Base-by-base conservation (phyloP, 2,888 invertebrate genomes). In the Drosophila atripex region DNA sequence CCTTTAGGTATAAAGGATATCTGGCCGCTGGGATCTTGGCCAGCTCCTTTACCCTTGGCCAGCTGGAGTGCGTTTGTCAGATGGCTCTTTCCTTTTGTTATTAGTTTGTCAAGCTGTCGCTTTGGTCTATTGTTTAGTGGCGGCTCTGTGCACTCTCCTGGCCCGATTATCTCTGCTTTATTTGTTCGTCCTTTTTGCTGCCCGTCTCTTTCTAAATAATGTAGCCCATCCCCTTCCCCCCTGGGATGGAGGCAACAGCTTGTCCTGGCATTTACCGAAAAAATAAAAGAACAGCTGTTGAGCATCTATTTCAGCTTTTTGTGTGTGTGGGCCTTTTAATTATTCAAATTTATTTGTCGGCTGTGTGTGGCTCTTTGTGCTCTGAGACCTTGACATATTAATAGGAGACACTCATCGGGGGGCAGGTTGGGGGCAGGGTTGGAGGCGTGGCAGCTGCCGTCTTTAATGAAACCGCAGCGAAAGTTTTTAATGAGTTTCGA, bases 401-500 rank as follows among this genome's bases (percentile, higher is more conserved):
- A 73, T 65, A 64, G 65, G 46, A 73, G 73, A 55, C 23, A 65
- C 51, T 68, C 63, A 6, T 41, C 25, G 49, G 59, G 45, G 32
- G 32, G 46, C 21, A 39, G 16, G 41, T 9, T 3, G 38, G 14
- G 14, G 47, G 41, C 41, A 23, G 21, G 21, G 21, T 4, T 3
- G 21, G 45, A 21, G 57, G 59, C 52, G 60, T 56, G 65, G 68
- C 51, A 28, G 28, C 55, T 78, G 53, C 60, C 74, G 32, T 16
- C 58, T 73, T 69, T 60, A 75, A 70, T 71, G 57, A 70, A 86
- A 73, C 82, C 88, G 55, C 80, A 83, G 88, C 66, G 69, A 71
- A 84, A 84, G 74, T 86, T 88, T 88, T 84, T 88, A 84, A 84
- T 84, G 88, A 84, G 88, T 84, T 88, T 86, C 88, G 82, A 88